phyloP scores from a whole-genome alignment of 2,113 vertebrate genomes.

The Eptesicus fuscus region DNA sequence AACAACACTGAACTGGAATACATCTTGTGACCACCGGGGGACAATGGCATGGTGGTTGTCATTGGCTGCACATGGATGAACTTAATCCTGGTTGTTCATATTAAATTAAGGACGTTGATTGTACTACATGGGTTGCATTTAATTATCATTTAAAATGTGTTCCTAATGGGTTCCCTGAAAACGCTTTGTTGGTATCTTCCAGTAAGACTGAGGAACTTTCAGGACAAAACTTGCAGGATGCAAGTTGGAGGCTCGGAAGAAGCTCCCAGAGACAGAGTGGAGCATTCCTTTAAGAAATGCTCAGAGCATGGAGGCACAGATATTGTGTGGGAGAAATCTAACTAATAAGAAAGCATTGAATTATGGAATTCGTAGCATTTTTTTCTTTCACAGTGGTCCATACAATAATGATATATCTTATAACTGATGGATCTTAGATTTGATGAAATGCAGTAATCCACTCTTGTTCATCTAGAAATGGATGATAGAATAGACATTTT shows the following conservation, averaged over 20 bases:
- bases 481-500: neutral
- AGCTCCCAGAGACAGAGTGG: neutral
- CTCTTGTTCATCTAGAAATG: neutral
- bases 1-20: neutral
- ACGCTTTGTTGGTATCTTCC: neutral
- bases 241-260: neutral
- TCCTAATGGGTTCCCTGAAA: neutral
- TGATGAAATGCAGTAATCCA: neutral
- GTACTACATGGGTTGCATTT: neutral
- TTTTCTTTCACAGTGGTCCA: neutral
- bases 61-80: neutral
- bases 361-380: neutral
- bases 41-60: neutral
- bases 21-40: neutral
- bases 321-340: neutral
- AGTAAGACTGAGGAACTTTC: constrained; percentile 22
- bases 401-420: neutral
- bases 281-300: neutral
- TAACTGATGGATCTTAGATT: neutral
- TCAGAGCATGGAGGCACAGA: neutral
- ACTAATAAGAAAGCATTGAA: neutral
- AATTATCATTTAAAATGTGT: neutral
- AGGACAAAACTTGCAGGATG: neutral
- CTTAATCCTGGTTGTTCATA: neutral
- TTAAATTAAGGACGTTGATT: neutral